Conservation (phyloP, 2,797 vertebrate genomes). For the Stomatorhinus walkeri region DNA sequence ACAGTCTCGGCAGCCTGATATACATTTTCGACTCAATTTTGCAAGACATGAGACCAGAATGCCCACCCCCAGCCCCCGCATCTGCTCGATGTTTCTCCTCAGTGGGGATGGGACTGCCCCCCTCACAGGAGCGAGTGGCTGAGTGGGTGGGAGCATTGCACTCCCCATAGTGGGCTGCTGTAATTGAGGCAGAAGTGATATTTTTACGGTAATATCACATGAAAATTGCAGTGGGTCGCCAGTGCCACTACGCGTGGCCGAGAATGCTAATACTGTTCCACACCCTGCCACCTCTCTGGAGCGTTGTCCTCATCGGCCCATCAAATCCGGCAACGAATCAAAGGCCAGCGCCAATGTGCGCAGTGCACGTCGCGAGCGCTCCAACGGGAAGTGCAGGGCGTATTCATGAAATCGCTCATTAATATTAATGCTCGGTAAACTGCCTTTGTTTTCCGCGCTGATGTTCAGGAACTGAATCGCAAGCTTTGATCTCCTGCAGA, state of each 20-base stretch:
- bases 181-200: constrained; percentile 20
- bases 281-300: neutral
- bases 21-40: neutral
- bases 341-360: neutral
- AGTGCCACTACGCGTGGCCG: neutral
- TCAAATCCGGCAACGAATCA: neutral
- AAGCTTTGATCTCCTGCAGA: constrained; percentile 33
- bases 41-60: neutral
- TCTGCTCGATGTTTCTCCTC: neutral
- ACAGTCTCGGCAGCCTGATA: neutral
- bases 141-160: neutral
- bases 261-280: neutral
- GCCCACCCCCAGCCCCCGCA: neutral
- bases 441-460: constrained; percentile 33
- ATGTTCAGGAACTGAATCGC: constrained; percentile 23
- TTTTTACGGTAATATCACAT: neutral
- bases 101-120: neutral
- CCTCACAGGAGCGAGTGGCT: neutral
- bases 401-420: constrained; percentile 30
- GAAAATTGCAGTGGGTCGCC: constrained; percentile 11
- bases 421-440: constrained; percentile 37
- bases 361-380: neutral
- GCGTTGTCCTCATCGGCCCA: neutral
- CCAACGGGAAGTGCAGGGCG: neutral
- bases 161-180: neutral